Evolutionary conservation across 2,113 vertebrate genomes (phyloP).

Genomic region (Neodon shergylaensis): DNA sequence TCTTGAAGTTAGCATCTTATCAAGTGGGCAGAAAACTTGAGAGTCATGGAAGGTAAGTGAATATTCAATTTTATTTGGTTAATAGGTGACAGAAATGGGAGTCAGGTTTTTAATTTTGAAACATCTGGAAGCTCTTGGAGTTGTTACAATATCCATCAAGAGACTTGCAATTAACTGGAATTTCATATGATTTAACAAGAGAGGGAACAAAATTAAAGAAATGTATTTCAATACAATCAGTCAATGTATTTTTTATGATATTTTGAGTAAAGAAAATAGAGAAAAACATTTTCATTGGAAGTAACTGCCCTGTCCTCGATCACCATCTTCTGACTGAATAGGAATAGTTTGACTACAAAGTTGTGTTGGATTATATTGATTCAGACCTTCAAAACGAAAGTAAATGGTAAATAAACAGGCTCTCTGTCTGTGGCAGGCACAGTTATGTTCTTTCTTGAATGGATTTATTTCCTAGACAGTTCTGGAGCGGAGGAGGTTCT

Average conservation of each 20-base stretch:
- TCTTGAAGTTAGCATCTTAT: not conserved
- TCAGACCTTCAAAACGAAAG: conserved; percentile 48
- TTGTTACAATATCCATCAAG: not conserved
- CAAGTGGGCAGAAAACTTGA: conserved; percentile 12
- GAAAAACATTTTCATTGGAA: not conserved
- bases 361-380: not conserved
- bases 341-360: not conserved
- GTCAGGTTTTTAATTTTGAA: not conserved
- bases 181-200: not conserved
- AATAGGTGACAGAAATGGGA: not conserved
- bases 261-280: not conserved
- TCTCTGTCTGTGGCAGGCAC: not conserved
- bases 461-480: not conserved
- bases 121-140: not conserved
- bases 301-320: not conserved
- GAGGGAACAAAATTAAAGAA: not conserved
- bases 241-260: conserved; percentile 11
- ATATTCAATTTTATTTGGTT: not conserved
- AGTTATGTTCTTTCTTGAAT: not conserved
- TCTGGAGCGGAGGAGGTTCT: not conserved
- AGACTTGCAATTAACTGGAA: not conserved
- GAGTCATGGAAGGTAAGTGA: not conserved
- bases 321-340: not conserved
- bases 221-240: not conserved
- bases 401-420: not conserved